phyloP scores from a whole-genome alignment of 2,797 vertebrate genomes.

The Pterois miles region DNA sequence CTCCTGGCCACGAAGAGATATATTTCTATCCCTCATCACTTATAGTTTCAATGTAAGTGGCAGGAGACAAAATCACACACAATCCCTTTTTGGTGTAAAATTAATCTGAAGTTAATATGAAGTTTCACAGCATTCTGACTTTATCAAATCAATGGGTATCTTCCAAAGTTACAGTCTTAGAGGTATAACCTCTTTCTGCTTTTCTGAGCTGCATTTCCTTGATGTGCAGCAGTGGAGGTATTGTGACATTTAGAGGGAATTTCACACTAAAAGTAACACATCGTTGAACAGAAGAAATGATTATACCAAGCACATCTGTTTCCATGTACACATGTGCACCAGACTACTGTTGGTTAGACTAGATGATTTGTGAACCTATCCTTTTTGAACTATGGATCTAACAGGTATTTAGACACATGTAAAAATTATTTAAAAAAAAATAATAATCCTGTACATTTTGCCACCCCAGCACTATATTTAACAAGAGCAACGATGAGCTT shows the following conservation, averaged over 20 bases:
- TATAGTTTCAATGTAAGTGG: neutral
- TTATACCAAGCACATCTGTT: neutral
- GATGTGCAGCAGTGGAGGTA: neutral
- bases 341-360: neutral
- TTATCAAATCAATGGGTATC: neutral
- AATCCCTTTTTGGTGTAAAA: no score
- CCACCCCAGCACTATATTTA: neutral
- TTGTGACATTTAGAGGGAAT: neutral
- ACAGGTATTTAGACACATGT: neutral
- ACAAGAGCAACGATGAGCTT: neutral
- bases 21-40: neutral
- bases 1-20: neutral
- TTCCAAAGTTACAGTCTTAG: neutral
- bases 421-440: no score
- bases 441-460: neutral
- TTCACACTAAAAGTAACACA: neutral
- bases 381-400: neutral
- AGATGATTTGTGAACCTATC: neutral
- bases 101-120: neutral
- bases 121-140: neutral
- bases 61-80: neutral
- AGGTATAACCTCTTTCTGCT: neutral
- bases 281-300: neutral
- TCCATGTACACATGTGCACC: neutral
- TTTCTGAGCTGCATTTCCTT: neutral